Base-by-base conservation (phyloP, 2,113 vertebrate species). In the Zapus hudsonius region DNA sequence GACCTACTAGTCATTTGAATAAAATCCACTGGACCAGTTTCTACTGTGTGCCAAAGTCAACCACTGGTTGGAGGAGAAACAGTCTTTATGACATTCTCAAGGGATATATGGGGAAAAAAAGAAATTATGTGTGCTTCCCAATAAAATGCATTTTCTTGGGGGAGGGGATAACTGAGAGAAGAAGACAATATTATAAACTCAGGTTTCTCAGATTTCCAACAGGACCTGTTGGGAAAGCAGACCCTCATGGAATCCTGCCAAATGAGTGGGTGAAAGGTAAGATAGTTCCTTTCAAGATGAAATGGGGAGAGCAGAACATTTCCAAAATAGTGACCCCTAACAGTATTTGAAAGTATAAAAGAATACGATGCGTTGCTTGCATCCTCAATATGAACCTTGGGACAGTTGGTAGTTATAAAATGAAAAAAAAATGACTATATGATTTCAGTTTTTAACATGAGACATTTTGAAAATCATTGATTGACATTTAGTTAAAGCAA, bases 331-430 rank as follows among this genome's bases (percentile, higher is more conserved):
- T 66, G 20, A 84, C 11, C 36, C 8, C 33, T 36, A 57, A 64
- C 25, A 63, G 42, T 59, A 16, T 57, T 63, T 52, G 33, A 44
- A 75, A 40, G 2, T 66, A 3, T 80, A 73, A 76, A 63, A 79
- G 52, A 81, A 85, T 36, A 29, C n/a, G 25, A 5, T 38, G 0
- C 1, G 20, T 44, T 70, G 79, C 2, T 78, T 42, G 52, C 69
- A 73, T 73, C 5, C 1, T 25, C 85, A 86, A 27, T 0, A 79
- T 25, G 44, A 85, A 61, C 10, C 23, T 17, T 83, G 38, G 9
- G 12, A 38, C 80, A 82, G 23, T 57, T 93, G 23, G 11, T 73
- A 64, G 52, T 76, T 87, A 72, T 57, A 82, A 89, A 85, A 87
- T 29, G 78, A 9, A 42, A 84, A 42, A 84, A 75, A 5, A 23